These are phyloP conservation scores for Zhengitettix transpicula DNA, from an alignment of 2,888 invertebrate genomes.

Conservation along the genomic window DNA sequence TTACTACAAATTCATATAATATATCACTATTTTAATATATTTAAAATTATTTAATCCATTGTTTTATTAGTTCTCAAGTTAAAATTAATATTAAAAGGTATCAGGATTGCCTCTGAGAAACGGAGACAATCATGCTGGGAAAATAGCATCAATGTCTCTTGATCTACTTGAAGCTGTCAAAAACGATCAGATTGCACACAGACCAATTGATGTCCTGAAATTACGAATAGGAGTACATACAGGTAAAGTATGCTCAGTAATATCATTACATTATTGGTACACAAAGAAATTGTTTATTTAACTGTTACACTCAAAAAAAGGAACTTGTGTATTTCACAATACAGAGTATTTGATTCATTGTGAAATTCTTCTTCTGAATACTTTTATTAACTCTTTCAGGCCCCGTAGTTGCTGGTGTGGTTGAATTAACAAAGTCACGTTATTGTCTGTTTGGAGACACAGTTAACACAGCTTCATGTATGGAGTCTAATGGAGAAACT, in stretches of 20 bases:
- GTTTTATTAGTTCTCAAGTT: too few species aligned
- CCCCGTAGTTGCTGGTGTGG: conserved; percentile 86
- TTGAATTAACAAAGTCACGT: conserved; percentile 83
- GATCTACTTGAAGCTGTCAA: conserved; percentile 71
- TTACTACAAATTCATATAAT: too few species aligned
- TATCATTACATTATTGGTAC: not conserved
- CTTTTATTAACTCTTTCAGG: conserved; percentile 30
- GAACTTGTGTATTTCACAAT: too few species aligned
- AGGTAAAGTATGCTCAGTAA: conserved; percentile 34
- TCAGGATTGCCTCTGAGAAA: conserved; percentile 78
- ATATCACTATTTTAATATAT: too few species aligned
- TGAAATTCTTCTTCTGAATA: too few species aligned
- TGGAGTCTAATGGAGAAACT: conserved; percentile 86
- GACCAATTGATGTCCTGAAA: conserved; percentile 76
- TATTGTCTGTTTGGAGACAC: conserved; percentile 88
- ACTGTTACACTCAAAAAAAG: too few species aligned
- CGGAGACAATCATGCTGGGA: conserved; percentile 72
- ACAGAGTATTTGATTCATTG: too few species aligned
- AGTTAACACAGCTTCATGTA: conserved; percentile 79
- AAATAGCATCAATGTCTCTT: conserved; percentile 85
- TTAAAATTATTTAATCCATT: too few species aligned
- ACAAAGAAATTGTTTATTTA: too few species aligned
- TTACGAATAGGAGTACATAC: conserved; percentile 85
- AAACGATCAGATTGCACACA: conserved; percentile 74
- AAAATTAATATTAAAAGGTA: conserved; percentile 35